Evolutionary conservation across 1,140 invertebrate genomes (phyloP).

Genomic region (Druon quercuslanigerum): DNA sequence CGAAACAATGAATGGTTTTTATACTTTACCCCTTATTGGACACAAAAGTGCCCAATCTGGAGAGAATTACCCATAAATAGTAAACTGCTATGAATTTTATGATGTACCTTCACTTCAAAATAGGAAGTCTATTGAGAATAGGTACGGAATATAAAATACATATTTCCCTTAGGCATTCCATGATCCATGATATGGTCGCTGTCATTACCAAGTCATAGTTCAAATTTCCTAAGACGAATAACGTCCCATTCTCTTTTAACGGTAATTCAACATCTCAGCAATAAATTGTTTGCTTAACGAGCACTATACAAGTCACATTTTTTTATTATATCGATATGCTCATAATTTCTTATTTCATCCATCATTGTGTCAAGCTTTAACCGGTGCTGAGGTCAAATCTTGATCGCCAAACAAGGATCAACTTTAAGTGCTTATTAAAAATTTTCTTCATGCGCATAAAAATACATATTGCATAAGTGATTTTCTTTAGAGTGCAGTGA

Average conservation of each 20-base stretch:
- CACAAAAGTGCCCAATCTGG: no score
- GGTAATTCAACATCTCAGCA: not conserved
- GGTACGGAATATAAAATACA: not conserved
- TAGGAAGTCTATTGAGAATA: slow-evolving; percentile 16
- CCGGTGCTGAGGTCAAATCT: slow-evolving; percentile 37
- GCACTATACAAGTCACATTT: not conserved
- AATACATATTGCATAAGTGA: no score
- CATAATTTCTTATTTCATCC: slow-evolving; percentile 38
- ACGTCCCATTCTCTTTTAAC: not conserved
- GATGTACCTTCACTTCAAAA: not conserved
- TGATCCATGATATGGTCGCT: not conserved
- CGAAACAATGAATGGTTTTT: no score
- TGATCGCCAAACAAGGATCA: slow-evolving; percentile 38
- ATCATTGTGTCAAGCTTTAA: slow-evolving; percentile 34
- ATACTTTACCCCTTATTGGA: no score
- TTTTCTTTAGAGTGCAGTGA: no score
- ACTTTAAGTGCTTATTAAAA: not conserved
- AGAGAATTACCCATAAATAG: not conserved
- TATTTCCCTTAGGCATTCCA: not conserved
- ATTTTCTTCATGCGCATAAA: no score
- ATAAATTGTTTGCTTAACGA: slow-evolving; percentile 28
- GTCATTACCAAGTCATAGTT: not conserved
- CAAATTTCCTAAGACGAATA: not conserved
- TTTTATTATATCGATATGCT: not conserved
- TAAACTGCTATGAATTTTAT: slow-evolving; percentile 12